phyloP scores from a whole-genome alignment of 2,888 invertebrate species.

The Pristionchus arcanus region DNA sequence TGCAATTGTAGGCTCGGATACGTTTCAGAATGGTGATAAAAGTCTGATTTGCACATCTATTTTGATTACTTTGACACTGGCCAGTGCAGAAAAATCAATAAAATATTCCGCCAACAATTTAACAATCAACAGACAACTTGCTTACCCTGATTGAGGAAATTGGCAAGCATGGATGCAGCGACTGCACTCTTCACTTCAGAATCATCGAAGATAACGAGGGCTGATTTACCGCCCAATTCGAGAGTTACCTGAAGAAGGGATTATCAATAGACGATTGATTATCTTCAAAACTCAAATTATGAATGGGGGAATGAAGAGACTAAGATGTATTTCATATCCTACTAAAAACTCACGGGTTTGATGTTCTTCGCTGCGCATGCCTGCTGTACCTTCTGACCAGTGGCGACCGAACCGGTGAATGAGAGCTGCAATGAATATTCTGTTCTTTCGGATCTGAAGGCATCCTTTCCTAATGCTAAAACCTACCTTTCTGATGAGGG shows the following conservation, averaged over 20 bases:
- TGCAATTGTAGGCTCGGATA: not conserved
- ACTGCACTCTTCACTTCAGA: conserved; percentile 82
- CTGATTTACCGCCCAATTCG: conserved; percentile 83
- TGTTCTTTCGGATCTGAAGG: not conserved
- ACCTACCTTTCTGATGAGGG: conserved; percentile 80
- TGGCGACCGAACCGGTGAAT: conserved; percentile 82
- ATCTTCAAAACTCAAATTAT: too few relatives aligned
- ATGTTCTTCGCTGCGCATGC: conserved; percentile 80
- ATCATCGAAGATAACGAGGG: conserved; percentile 83
- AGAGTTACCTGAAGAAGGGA: conserved; percentile 80
- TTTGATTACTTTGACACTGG: not conserved
- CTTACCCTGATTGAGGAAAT: conserved; percentile 82
- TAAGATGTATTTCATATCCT: too few relatives aligned
- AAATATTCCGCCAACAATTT: not conserved
- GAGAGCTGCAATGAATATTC: conserved; percentile 77
- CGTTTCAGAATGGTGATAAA: not conserved
- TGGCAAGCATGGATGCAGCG: conserved; percentile 83
- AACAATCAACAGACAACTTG: not conserved
- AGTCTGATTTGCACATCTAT: not conserved
- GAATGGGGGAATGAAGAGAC: too few relatives aligned
- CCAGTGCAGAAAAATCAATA: too few relatives aligned
- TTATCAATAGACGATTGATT: not conserved
- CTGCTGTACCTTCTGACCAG: conserved; percentile 80
- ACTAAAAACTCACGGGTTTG: conserved; percentile 77
- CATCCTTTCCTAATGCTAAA: not conserved